These are phyloP conservation scores for Gambusia yucatana DNA, from an alignment of 2,797 vertebrate species.

Conservation along the genomic window DNA sequence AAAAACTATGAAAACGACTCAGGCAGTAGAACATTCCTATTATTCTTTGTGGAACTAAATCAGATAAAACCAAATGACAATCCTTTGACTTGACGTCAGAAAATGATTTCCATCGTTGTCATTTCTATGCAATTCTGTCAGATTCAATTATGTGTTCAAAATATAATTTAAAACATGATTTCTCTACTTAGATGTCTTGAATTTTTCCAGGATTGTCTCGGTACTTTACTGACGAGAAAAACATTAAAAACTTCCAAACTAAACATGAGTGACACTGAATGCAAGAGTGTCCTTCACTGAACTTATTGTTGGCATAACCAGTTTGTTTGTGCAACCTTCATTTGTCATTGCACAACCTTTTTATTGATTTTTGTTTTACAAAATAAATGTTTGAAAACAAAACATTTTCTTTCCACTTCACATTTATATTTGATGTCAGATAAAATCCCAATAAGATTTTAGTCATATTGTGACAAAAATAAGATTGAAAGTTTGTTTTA, in stretches of 20 bases:
- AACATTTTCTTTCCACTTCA: neutral
- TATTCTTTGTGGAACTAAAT: neutral
- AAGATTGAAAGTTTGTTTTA: neutral
- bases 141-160: neutral
- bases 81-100: neutral
- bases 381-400: neutral
- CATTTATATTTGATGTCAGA: neutral
- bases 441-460: neutral
- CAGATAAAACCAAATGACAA: neutral
- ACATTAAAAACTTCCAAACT: neutral
- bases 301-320: slow-evolving; percentile 3
- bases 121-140: neutral
- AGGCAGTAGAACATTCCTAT: neutral
- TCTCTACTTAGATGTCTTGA: neutral
- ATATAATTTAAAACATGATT: neutral
- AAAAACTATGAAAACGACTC: neutral
- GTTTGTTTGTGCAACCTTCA: slow-evolving; percentile 48
- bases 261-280: neutral
- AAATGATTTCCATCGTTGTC: neutral
- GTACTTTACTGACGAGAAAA: neutral
- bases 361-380: neutral
- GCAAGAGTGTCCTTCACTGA: slow-evolving; percentile 16
- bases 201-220: neutral
- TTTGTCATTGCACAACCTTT: slow-evolving; percentile 31
- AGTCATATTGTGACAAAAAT: neutral